These are phyloP conservation scores for Eurystomus glaucurus DNA, from an alignment of 2,797 vertebrate species.

Conservation along the genomic window DNA sequence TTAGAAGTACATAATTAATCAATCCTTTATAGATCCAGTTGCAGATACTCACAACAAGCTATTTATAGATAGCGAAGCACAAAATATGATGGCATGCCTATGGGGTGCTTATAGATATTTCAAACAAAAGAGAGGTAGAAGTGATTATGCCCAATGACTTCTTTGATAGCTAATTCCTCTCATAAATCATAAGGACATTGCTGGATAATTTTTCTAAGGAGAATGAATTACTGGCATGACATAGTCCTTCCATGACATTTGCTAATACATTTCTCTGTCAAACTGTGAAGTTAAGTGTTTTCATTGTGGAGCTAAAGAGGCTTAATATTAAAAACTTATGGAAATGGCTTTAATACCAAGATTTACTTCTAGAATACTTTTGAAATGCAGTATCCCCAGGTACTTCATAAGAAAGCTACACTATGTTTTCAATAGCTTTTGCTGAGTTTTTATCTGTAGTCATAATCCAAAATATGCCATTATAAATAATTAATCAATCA, in stretches of 20 bases:
- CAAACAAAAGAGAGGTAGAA: not conserved
- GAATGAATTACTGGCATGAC: constrained; percentile 45
- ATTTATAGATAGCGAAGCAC: not conserved
- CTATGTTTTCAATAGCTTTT: constrained; percentile 31
- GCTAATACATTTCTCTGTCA: constrained; percentile 71
- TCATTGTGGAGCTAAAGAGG: constrained; percentile 72
- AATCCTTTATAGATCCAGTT: not conserved
- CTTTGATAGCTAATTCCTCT: constrained; percentile 4
- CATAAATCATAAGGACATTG: constrained; percentile 35
- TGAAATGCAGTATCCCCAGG: constrained; percentile 52
- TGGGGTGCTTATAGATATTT: not conserved
- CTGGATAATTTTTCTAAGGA: constrained; percentile 47
- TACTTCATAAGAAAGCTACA: constrained; percentile 15
- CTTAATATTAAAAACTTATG: constrained; percentile 73
- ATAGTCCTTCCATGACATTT: constrained; percentile 63
- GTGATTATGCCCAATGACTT: not conserved
- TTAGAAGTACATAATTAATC: not conserved
- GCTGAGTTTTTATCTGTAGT: constrained; percentile 45
- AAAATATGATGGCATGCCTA: not conserved
- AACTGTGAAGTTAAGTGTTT: constrained; percentile 77
- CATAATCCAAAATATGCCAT: constrained; percentile 20
- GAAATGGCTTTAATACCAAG: constrained; percentile 70
- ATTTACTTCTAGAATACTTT: constrained; percentile 63
- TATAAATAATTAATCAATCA: constrained; percentile 64
- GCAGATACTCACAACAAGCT: not conserved